phyloP scores from a whole-genome alignment of 2,113 vertebrate species.

The Xiphorhynchus elegans region DNA sequence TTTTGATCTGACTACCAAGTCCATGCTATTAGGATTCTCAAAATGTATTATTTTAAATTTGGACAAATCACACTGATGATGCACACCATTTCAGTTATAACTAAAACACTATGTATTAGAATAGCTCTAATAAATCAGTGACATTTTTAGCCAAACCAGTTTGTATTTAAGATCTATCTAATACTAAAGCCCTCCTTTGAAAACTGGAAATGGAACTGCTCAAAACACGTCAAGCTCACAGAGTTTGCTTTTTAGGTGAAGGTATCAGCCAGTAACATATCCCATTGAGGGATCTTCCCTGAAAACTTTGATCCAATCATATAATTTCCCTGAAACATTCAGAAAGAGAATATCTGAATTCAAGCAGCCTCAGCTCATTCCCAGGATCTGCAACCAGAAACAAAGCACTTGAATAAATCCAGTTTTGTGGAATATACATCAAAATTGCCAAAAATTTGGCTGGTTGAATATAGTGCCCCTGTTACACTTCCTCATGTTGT shows the following conservation, averaged over 20 bases:
- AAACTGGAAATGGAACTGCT: neutral
- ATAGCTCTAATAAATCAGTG: conserved; percentile 1
- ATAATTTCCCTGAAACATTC: neutral
- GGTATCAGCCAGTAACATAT: neutral
- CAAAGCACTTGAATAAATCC: fast-evolving
- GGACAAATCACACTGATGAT: conserved; percentile 7
- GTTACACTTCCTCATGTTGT: neutral
- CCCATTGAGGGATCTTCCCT: neutral
- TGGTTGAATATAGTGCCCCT: neutral
- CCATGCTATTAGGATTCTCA: neutral
- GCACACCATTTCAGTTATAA: neutral
- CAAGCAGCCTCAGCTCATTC: neutral
- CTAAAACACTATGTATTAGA: conserved; percentile 16
- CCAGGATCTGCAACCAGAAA: neutral
- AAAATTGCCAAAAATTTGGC: neutral
- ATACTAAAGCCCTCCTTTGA: neutral
- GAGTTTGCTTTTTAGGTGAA: neutral
- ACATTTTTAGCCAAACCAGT: neutral
- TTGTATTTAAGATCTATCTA: neutral
- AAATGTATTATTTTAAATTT: conserved; percentile 4
- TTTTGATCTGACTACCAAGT: conserved; percentile 43
- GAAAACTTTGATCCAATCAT: neutral
- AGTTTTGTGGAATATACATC: neutral
- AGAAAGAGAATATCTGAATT: neutral
- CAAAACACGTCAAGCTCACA: neutral